These are phyloP conservation scores for Peromyscus maniculatus DNA, from an alignment of 2,113 vertebrate genomes.

Conservation along the genomic window DNA sequence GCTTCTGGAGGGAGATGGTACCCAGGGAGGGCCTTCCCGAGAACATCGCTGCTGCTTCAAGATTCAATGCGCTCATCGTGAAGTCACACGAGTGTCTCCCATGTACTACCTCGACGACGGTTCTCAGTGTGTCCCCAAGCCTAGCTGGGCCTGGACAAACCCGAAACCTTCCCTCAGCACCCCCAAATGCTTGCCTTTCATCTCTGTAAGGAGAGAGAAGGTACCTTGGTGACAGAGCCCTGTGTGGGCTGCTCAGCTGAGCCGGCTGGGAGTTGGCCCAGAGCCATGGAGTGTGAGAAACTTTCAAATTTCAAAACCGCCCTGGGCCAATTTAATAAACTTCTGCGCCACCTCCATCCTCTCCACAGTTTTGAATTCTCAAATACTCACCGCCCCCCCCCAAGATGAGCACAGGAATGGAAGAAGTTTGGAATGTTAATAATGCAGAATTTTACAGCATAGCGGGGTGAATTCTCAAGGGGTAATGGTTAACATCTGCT, in stretches of 20 bases:
- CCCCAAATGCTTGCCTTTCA: not conserved
- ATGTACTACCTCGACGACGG: not conserved
- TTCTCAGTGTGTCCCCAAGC: not conserved
- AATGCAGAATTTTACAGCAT: constrained; percentile 81
- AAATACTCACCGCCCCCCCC: constrained; percentile 76
- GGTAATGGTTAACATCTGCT: constrained; percentile 79
- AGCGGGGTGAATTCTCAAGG: constrained; percentile 83
- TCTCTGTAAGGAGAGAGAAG: not conserved
- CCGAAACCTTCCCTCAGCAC: not conserved
- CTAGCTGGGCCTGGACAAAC: not conserved
- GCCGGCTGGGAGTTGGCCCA: constrained; percentile 69
- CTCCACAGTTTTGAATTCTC: constrained; percentile 81
- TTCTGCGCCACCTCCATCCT: constrained; percentile 81
- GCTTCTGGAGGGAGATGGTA: constrained; percentile 7
- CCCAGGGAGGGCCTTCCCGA: not conserved
- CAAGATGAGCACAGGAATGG: constrained; percentile 69
- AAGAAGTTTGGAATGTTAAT: constrained; percentile 83
- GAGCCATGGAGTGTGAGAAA: constrained; percentile 79
- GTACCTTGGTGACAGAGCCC: not conserved
- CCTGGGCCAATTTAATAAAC: constrained; percentile 86
- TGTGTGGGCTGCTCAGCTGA: not conserved
- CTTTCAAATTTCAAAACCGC: constrained; percentile 83
- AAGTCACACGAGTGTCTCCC: not conserved
- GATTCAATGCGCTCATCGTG: not conserved
- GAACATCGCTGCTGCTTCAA: not conserved